Base-by-base conservation (phyloP, 2,888 invertebrate species). In the Tetrapedia diversipes region DNA sequence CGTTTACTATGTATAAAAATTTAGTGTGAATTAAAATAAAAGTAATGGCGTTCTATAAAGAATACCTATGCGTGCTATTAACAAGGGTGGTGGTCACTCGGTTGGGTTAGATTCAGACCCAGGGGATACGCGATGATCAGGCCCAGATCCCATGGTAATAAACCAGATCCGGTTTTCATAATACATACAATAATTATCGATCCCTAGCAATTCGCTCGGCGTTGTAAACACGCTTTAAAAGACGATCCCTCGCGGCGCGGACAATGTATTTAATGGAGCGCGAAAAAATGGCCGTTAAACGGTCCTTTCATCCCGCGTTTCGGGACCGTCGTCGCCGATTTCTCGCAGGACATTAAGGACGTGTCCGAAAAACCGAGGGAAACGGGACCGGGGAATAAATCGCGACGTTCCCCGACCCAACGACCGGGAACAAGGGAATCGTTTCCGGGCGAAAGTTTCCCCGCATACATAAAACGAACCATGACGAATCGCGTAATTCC, bases 231-330 rank as follows among this genome's bases (percentile, higher is more conserved):
- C 39, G 53, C 45, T 53, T 59, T 64, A 39, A 69, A 74, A 54
- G 49, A 43, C 43, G 32, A 41, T 32, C 41, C 7, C 29, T 10
- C n/a, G 49, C 53, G 45, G 19, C 67, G 11, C 56, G 77, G 45
- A 61, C 77, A 79, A 68, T 65, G 79, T 68, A 61, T 64, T 77
- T 72, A 79, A 79, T 77, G 71, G 79, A 45, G 24, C 72, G 72
- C 19, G 77, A 72, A 77, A 70, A 77, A 79, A 77, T 77, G 61
- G 39, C 60, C 72, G 77, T 77, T 79, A 77, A 77, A 77, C 51
- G 68, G 8, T 37, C 72, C 72, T 59, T 72, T 72, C 72, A 47
- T 60, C 56, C 65, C 65, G 67, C 61, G 72, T 67, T 66, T 57
- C 72, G 27, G 65, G 61, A 75, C 41, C 45, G 57, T 71, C 43